Percentiles rank a stretch among this genome's conserved stretches.
These are phyloP conservation scores for Melieria crassipennis DNA, from an alignment of 2,888 invertebrate species.

Conservation along the genomic window DNA sequence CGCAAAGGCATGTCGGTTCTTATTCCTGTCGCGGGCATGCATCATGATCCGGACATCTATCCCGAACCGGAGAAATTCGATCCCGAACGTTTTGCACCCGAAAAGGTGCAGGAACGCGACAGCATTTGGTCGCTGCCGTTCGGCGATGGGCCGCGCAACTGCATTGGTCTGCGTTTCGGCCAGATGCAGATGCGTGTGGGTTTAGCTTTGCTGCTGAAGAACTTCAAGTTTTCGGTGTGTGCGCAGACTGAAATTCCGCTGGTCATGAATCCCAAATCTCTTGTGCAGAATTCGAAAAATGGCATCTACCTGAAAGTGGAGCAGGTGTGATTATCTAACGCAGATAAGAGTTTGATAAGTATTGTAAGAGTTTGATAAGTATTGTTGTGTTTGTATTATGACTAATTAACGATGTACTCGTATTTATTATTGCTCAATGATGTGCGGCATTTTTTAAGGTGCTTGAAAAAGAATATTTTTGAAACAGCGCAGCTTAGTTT, in stretches of 20 bases:
- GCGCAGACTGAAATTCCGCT: slow-evolving; percentile 39
- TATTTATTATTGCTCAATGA: no score
- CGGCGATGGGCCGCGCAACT: slow-evolving; percentile 53
- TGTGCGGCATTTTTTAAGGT: no score
- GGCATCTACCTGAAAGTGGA: slow-evolving; percentile 46
- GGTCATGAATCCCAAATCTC: slow-evolving; percentile 17
- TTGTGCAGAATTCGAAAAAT: slow-evolving; percentile 42
- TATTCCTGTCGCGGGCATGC: slow-evolving; percentile 65
- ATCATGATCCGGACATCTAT: slow-evolving; percentile 67
- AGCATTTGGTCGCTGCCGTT: slow-evolving; percentile 44
- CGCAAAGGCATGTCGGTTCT: slow-evolving; percentile 56
- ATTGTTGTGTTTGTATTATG: slow-evolving; percentile 28
- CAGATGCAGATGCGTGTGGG: slow-evolving; percentile 47
- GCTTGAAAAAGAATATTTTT: no score
- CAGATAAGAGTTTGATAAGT: slow-evolving; percentile 26
- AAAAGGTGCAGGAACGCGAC: slow-evolving; percentile 68
- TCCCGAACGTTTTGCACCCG: slow-evolving; percentile 70
- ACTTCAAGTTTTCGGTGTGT: slow-evolving; percentile 39
- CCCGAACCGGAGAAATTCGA: slow-evolving; percentile 70
- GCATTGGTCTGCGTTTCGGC: slow-evolving; percentile 49
- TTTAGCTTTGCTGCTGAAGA: slow-evolving; percentile 41
- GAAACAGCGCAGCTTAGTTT: no score
- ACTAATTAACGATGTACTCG: no score
- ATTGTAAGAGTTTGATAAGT: slow-evolving; percentile 40
- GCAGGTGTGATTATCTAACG: slow-evolving; percentile 17